Conservation (phyloP, 1,140 invertebrate genomes). For the Wasmannia auropunctata region DNA sequence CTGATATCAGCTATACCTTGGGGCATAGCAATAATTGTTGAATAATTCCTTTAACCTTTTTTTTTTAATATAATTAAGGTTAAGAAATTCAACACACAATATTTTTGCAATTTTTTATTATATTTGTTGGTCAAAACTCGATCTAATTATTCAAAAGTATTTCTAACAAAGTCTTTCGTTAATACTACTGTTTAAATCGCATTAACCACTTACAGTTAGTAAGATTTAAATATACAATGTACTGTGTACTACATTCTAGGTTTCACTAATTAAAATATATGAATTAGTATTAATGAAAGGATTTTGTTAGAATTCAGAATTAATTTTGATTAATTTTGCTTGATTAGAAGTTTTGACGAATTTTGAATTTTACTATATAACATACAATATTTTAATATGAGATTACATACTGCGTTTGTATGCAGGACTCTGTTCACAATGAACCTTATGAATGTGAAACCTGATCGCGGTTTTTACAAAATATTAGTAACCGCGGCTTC, state of each 20-base stretch:
- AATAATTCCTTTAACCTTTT: slow-evolving; percentile 59
- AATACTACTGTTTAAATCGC: too few relatives aligned
- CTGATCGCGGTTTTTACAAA: slow-evolving; percentile 93
- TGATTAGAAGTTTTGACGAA: background rate
- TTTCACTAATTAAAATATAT: background rate
- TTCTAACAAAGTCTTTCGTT: too few relatives aligned
- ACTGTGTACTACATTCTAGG: background rate
- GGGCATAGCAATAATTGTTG: slow-evolving; percentile 79
- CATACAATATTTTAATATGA: background rate
- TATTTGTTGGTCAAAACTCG: background rate
- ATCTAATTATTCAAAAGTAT: background rate
- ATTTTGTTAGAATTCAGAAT: background rate
- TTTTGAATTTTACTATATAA: background rate
- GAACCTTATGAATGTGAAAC: slow-evolving; percentile 92
- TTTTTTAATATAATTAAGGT: slow-evolving; percentile 47
- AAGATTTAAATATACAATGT: background rate
- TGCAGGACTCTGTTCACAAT: slow-evolving; percentile 90
- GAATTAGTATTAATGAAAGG: background rate
- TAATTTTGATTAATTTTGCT: background rate
- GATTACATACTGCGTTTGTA: slow-evolving; percentile 40
- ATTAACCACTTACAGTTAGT: too few relatives aligned
- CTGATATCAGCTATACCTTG: slow-evolving; percentile 83
- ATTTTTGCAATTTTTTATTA: background rate
- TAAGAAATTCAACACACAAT: slow-evolving; percentile 63
- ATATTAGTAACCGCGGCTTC: slow-evolving; percentile 90